phyloP scores from a whole-genome alignment of 2,888 invertebrate species.

The Heliconius ismenius region DNA sequence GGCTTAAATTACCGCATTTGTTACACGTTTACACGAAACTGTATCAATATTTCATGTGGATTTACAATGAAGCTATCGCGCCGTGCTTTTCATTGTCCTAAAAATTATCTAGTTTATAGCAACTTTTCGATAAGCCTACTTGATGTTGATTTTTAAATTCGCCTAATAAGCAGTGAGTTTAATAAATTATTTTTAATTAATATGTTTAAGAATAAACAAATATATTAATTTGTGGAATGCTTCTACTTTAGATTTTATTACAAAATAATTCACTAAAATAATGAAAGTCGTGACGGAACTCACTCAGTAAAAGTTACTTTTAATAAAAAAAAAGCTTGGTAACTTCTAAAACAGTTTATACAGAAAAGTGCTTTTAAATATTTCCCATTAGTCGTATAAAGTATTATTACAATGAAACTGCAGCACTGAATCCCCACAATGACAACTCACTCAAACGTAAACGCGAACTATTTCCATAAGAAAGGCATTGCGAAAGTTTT shows the following conservation, averaged over 20 bases:
- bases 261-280: background rate
- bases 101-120: constrained; percentile 36
- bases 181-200: background rate
- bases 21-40: constrained; percentile 82
- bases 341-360: constrained; percentile 16
- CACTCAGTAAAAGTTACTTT: background rate
- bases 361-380: constrained; percentile 34
- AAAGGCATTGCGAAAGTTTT: constrained; percentile 81
- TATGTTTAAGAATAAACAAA: background rate
- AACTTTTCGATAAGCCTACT: constrained; percentile 11
- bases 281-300: background rate
- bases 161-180: background rate
- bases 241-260: background rate
- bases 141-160: background rate
- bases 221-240: background rate
- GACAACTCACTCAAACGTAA: constrained; percentile 79
- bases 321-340: background rate
- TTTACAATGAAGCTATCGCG: constrained; percentile 76
- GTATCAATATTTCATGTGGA: constrained; percentile 82
- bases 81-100: constrained; percentile 58
- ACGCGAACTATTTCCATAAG: constrained; percentile 80
- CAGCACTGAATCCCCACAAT: constrained; percentile 74
- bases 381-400: constrained; percentile 46
- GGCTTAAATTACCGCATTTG: constrained; percentile 81
- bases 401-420: constrained; percentile 66